phyloP scores from a whole-genome alignment of 1,140 invertebrate species.

The Babylonia areolata region DNA sequence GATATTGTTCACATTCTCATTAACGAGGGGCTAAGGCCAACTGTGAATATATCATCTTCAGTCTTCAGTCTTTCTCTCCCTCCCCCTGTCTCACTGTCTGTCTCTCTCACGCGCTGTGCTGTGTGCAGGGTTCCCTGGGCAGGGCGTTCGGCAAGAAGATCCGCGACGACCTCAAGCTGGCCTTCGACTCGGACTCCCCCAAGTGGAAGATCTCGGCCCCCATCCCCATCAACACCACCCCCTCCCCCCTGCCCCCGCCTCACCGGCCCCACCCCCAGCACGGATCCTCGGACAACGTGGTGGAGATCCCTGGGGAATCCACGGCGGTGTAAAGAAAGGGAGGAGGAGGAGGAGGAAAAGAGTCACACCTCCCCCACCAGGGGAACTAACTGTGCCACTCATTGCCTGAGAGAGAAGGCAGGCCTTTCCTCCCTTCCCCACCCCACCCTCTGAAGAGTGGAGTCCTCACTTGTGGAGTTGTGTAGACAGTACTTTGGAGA shows the following conservation, averaged over 20 bases:
- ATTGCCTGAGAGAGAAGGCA: no score
- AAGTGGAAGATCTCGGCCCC: constrained; percentile 57
- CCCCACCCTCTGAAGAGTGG: no score
- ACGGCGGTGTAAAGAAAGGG: constrained; percentile 10
- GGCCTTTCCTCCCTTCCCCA: no score
- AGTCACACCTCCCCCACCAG: no score
- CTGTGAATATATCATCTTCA: no score
- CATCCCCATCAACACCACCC: constrained; percentile 54
- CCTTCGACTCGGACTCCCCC: constrained; percentile 50
- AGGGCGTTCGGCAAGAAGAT: constrained; percentile 84
- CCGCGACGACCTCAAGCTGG: constrained; percentile 76
- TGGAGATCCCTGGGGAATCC: constrained; percentile 37
- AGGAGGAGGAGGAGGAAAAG: constrained; percentile 4
- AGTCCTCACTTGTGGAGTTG: no score
- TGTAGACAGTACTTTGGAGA: no score
- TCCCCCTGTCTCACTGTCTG: no score
- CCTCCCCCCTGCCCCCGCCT: not conserved
- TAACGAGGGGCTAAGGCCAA: no score
- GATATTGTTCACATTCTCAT: no score
- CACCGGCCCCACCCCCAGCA: constrained; percentile 46
- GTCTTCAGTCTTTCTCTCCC: no score
- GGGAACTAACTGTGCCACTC: no score
- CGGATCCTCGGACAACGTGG: constrained; percentile 40
- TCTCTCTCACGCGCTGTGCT: not conserved
- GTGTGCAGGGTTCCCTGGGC: constrained; percentile 84